Conservation (phyloP, 2,797 vertebrate genomes). For the Sardinella longiceps region DNA sequence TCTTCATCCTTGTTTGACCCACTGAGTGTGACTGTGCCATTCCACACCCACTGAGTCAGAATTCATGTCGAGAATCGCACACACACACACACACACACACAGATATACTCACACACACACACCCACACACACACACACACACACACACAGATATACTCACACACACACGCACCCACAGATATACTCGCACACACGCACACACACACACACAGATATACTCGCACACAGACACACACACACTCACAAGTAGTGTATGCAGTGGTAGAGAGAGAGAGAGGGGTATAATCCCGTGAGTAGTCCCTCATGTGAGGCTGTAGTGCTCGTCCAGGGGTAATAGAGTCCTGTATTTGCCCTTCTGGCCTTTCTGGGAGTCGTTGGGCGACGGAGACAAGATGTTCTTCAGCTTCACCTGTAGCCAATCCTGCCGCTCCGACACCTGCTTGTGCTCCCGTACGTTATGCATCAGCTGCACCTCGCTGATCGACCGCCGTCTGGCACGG, state of each 20-base stretch:
- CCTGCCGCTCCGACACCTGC: conserved; percentile 83
- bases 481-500: conserved; percentile 83
- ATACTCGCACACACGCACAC: no score
- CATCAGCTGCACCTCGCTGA: conserved; percentile 96
- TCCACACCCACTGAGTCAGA: neutral
- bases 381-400: conserved; percentile 80
- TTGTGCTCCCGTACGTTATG: conserved; percentile 87
- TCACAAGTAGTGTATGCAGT: no score
- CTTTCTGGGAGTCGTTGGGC: conserved; percentile 68
- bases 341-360: conserved; percentile 65
- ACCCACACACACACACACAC: no score
- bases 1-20: neutral
- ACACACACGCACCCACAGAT: no score
- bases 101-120: no score
- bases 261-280: neutral
- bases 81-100: no score
- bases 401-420: conserved; percentile 91
- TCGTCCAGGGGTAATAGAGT: conserved; percentile 55
- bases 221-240: no score
- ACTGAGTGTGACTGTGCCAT: neutral
- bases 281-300: conserved; percentile 57
- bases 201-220: no score
- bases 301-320: conserved; percentile 44
- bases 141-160: no score
- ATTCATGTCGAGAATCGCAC: no score